phyloP scores from a whole-genome alignment of 2,113 vertebrate species.

The Ariopsis seemanni region DNA sequence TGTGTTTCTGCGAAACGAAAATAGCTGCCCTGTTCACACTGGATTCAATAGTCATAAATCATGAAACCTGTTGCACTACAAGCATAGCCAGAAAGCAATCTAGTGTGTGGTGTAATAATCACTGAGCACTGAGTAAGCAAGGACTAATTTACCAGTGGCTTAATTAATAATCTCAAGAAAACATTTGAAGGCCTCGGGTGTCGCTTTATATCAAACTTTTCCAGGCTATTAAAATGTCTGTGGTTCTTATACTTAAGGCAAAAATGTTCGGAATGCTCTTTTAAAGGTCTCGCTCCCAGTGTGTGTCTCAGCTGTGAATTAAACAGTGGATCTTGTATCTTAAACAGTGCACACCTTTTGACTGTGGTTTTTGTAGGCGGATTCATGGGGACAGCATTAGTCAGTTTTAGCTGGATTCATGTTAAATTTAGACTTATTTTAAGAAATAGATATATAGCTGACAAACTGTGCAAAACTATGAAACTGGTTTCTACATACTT shows the following conservation, averaged over 20 bases:
- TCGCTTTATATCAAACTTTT: background rate
- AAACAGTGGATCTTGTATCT: background rate
- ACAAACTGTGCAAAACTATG: no score
- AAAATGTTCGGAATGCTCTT: slow-evolving; percentile 16
- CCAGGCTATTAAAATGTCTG: background rate
- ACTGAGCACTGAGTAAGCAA: background rate
- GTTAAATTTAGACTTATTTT: background rate
- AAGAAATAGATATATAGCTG: no score
- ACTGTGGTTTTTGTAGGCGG: background rate
- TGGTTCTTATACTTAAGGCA: background rate
- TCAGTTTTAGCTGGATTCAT: background rate
- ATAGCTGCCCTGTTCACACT: background rate
- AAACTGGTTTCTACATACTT: no score
- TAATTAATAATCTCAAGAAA: background rate
- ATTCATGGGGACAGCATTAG: background rate
- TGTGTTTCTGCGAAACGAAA: background rate
- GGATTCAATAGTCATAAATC: background rate
- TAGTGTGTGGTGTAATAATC: background rate
- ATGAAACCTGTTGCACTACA: background rate
- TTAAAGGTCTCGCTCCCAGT: background rate
- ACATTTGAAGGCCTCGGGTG: background rate
- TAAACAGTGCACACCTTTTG: background rate
- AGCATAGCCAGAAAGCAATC: background rate
- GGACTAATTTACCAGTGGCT: background rate
- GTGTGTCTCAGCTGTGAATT: background rate